Conservation (phyloP, 2,888 invertebrate genomes). For the Acrocyrtus sp. region DNA sequence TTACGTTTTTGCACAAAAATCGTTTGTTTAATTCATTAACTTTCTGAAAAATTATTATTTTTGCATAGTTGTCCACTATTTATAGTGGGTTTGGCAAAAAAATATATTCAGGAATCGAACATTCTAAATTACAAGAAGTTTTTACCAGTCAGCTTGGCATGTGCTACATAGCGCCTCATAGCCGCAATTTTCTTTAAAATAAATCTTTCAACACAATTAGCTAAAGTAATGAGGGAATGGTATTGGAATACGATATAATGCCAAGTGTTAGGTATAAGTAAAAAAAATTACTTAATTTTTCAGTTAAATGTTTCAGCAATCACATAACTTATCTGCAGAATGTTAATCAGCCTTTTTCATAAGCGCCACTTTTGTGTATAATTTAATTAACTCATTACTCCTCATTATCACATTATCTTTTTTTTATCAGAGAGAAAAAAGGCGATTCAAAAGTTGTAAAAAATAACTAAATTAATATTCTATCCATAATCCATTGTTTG, state of each 20-base stretch:
- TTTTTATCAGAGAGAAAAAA: not conserved
- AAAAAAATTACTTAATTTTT: conserved; percentile 4
- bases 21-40: not conserved
- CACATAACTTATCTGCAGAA: not conserved
- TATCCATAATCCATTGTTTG: not conserved
- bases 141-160: not conserved
- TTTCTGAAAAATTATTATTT: not conserved
- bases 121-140: not conserved
- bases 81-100: not conserved
- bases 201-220: not conserved
- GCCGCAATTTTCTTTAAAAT: not conserved
- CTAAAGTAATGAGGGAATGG: not conserved
- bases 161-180: not conserved
- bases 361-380: not conserved
- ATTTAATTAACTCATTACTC: conserved; percentile 1
- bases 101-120: too few relatives aligned
- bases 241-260: too few relatives aligned
- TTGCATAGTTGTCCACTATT: not conserved
- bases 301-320: not conserved
- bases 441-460: not conserved
- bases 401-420: not conserved
- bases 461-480: not conserved
- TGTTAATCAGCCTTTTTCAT: not conserved
- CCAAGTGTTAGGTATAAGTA: too few relatives aligned
- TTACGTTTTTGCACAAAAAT: not conserved